Percentiles rank a stretch among this genome's conserved stretches.
phyloP scores from a whole-genome alignment of 2,797 vertebrate species.

The Nyctalus aviator region DNA sequence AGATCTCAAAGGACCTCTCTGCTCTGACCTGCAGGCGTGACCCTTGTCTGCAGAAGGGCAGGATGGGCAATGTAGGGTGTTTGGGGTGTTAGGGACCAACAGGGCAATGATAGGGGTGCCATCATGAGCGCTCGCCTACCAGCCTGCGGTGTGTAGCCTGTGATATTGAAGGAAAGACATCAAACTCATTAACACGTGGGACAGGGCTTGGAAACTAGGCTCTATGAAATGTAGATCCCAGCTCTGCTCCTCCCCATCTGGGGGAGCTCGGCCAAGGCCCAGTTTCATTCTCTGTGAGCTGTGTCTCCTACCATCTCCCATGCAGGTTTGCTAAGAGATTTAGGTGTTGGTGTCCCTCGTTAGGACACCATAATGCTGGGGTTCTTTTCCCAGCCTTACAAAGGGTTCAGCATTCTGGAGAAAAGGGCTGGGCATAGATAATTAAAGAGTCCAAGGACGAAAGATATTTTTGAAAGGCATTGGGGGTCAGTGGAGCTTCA shows the following conservation, averaged over 20 bases:
- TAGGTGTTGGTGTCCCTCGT: no score
- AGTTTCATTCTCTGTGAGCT: background rate
- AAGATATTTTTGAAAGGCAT: no score
- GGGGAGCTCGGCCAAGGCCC: background rate
- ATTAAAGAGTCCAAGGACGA: no score
- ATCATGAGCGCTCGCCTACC: background rate
- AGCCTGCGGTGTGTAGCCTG: background rate
- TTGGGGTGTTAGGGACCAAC: background rate
- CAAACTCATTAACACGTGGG: background rate
- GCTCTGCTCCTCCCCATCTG: background rate
- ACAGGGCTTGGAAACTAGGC: background rate
- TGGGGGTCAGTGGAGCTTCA: no score
- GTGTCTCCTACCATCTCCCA: background rate
- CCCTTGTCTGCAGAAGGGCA: background rate
- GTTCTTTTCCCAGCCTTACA: no score
- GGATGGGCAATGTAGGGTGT: no score
- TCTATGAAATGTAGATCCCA: rapidly evolving
- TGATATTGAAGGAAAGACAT: background rate
- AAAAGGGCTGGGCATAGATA: no score
- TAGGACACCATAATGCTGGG: no score
- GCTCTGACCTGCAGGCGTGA: background rate
- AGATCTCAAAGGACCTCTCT: background rate
- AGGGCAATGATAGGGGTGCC: background rate
- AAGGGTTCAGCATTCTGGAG: no score
- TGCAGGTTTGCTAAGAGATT: background rate